Evolutionary conservation across 1,140 invertebrate species (phyloP), one percentile per base, ranked within the genome.

Genomic region (Spodoptera litura): DNA sequence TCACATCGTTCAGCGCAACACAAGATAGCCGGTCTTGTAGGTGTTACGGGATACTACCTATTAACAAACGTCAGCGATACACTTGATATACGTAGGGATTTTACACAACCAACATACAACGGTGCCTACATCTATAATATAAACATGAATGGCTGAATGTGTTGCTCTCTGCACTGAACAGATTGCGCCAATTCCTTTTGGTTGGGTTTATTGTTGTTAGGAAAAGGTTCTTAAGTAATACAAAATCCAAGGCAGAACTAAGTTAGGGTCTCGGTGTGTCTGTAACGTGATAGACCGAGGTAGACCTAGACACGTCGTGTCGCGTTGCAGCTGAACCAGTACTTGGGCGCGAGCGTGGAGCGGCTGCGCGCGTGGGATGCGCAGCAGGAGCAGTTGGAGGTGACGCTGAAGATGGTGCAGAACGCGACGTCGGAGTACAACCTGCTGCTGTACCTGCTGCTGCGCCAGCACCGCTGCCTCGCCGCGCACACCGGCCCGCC

Each of bases 341-440:
- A 87, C 73, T 68, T 93, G 49, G 31, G 77, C 15, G 85, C 84
- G n/a, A 86, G 88, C 73, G 58, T 92, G 79, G 85, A 88, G 74
- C 83, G 86, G 6, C 82, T 93, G 35, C 88, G 89, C 35, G 81
- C 56, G 6, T 90, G 89, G 89, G 93, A 94, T 80, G 78, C 68
- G 44, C 89, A 89, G 61, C 93, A 89, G 78, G 88, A 92, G 81
- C 87, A 92, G 78, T 84, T 90, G 56, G 91, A 94, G 68, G 71
- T 78, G 12, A 89, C 87, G 27, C 83, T 94, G 66, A 80, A 81
- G 44, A 84, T 88, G 83, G 88, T 89, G 53, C 89, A 86, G 70
- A 87, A 84, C 77, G 91, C 91, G 38, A 89, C 89, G 3, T 83
- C 87, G 3, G 93, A 94, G 85, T 94, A 94, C 85, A 89, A 91